phyloP scores from a whole-genome alignment of 2,113 vertebrate species.

The Bombycilla garrulus region DNA sequence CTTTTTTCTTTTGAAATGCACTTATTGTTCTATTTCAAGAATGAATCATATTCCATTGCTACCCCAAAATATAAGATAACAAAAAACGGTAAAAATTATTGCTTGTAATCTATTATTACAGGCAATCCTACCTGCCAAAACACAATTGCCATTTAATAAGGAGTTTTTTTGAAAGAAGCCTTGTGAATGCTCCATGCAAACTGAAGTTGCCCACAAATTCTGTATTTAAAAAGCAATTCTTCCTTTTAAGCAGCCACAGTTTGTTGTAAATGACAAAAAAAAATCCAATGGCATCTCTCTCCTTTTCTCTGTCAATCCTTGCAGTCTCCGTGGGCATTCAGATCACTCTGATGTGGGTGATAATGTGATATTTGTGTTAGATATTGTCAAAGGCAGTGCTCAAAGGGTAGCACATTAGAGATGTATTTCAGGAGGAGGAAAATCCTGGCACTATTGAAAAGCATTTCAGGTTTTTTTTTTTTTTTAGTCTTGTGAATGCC shows the following conservation, averaged over 20 bases:
- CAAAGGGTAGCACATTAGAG: neutral
- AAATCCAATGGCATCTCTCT: neutral
- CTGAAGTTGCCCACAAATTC: neutral
- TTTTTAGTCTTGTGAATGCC: neutral
- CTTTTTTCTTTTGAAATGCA: constrained; percentile 5
- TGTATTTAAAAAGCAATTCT: neutral
- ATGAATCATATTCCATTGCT: neutral
- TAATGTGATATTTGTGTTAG: neutral
- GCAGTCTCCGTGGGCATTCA: neutral
- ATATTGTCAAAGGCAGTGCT: neutral
- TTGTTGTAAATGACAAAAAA: neutral
- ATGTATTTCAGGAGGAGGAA: neutral
- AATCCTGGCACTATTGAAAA: neutral
- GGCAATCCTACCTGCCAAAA: constrained; percentile 36
- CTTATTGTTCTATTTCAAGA: constrained; percentile 46
- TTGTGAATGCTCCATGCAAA: neutral
- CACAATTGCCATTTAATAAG: constrained; percentile 29
- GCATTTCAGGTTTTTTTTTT: neutral
- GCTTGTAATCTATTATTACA: constrained; percentile 18
- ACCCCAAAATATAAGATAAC: neutral
- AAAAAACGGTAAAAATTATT: constrained; percentile 16
- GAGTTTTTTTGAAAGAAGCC: neutral
- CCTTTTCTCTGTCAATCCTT: neutral
- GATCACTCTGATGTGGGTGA: neutral
- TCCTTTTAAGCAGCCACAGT: neutral